Evolutionary conservation across 2,113 vertebrate species (phyloP).

Genomic region (Dissostichus mawsoni): DNA sequence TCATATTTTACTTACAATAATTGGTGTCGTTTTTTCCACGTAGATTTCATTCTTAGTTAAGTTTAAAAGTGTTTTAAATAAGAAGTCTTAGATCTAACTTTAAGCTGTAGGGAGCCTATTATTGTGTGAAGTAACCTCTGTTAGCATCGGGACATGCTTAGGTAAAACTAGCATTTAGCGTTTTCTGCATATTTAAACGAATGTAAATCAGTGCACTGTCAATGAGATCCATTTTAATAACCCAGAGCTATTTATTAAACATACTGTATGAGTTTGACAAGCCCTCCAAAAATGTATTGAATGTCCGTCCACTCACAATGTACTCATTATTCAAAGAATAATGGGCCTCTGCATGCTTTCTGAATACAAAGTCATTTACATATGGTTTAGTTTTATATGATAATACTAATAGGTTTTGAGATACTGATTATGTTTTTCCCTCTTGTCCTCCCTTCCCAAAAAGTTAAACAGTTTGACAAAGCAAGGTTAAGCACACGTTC

Average conservation of each 20-base stretch:
- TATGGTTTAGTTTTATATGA: constrained; percentile 20
- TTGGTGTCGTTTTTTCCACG: no score
- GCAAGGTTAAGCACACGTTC: background rate
- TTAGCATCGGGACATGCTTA: background rate
- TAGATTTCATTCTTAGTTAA: no score
- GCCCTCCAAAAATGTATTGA: constrained; percentile 51
- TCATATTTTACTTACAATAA: no score
- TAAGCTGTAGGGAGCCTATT: no score
- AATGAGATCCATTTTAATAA: constrained; percentile 34
- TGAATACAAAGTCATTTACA: constrained; percentile 31
- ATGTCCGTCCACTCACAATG: constrained; percentile 38
- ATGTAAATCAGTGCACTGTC: constrained; percentile 33
- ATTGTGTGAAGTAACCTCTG: background rate
- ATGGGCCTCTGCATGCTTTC: constrained; percentile 25
- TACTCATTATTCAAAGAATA: constrained; percentile 51
- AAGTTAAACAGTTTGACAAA: background rate
- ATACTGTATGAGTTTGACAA: constrained; percentile 39
- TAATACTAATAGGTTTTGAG: constrained; percentile 13
- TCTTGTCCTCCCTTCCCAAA: background rate
- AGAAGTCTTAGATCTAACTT: no score
- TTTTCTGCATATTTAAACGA: constrained; percentile 32
- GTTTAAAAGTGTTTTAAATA: no score
- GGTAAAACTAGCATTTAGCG: background rate
- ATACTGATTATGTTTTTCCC: constrained; percentile 15
- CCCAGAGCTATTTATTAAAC: constrained; percentile 25